A percentile compares a stretch with the other conserved stretches of the same genome.
These are phyloP conservation scores for Lissonota sp. DNA, from an alignment of 2,888 invertebrate genomes.

Conservation along the genomic window DNA sequence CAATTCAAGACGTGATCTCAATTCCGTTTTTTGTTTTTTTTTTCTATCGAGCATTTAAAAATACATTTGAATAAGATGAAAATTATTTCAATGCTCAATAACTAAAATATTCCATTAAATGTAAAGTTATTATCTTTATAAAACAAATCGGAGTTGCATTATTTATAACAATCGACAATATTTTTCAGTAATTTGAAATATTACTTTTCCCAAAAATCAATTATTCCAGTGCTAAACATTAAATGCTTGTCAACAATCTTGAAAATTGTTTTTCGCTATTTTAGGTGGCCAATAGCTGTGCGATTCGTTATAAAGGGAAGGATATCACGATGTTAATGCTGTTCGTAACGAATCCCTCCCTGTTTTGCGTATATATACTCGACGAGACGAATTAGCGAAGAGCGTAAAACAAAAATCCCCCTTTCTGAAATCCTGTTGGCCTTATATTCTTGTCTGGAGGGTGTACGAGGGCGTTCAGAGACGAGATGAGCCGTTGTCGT, in stretches of 20 bases:
- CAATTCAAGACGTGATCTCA: no score
- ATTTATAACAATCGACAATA: neutral
- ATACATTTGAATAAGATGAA: no score
- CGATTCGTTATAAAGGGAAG: neutral
- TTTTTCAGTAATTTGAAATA: neutral
- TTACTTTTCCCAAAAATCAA: neutral
- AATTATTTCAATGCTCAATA: no score
- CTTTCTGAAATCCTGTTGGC: constrained; percentile 63
- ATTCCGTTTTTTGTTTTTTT: no score
- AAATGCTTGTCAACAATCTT: neutral
- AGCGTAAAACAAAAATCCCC: constrained; percentile 66
- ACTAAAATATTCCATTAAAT: no score
- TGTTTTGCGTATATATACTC: constrained; percentile 54
- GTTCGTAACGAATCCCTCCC: constrained; percentile 43
- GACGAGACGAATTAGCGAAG: constrained; percentile 71
- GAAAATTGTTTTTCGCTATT: neutral
- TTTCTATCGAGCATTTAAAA: no score
- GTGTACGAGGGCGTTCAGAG: neutral
- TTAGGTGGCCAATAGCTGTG: constrained; percentile 24
- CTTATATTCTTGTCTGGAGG: constrained; percentile 61
- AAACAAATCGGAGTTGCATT: neutral
- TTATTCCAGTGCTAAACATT: no score
- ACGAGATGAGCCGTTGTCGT: constrained; percentile 38
- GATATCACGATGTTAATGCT: neutral
- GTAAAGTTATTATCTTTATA: no score